Evolutionary conservation across 2,797 vertebrate species (phyloP).

Genomic region (Myotis myotis): DNA sequence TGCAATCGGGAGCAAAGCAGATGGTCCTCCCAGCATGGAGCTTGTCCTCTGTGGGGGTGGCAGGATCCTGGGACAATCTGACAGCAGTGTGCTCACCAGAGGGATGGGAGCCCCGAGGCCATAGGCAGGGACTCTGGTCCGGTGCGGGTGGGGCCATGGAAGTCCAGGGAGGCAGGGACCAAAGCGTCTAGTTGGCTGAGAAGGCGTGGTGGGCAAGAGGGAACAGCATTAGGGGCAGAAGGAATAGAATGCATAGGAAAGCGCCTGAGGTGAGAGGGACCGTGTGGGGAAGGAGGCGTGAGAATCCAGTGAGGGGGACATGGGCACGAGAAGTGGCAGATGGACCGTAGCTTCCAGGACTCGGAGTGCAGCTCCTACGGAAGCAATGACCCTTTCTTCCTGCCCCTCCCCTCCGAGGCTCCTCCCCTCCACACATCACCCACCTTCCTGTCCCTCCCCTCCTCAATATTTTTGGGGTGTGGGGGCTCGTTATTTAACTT

Average conservation of each 20-base stretch:
- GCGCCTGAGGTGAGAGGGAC: background rate
- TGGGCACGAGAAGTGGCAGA: background rate
- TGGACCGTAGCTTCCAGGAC: fast-evolving
- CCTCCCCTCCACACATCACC: too few relatives aligned
- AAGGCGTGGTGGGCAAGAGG: fast-evolving
- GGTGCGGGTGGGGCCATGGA: background rate
- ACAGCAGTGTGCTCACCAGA: fast-evolving
- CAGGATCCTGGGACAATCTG: fast-evolving
- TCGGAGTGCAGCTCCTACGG: fast-evolving
- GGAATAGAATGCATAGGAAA: fast-evolving
- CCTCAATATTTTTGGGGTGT: background rate
- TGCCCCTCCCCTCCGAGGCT: too few relatives aligned
- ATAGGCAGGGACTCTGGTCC: background rate
- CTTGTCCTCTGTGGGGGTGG: fast-evolving
- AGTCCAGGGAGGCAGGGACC: background rate
- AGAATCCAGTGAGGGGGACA: background rate
- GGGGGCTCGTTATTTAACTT: background rate
- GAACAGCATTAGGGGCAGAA: background rate
- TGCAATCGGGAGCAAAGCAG: background rate
- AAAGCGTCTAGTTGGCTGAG: background rate
- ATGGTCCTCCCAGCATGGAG: fast-evolving
- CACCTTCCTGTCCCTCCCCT: background rate
- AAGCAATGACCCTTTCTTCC: background rate
- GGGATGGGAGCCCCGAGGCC: background rate
- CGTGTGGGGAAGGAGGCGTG: background rate